Evolutionary conservation across 2,888 invertebrate genomes (phyloP).

Genomic region (Elmis aenea): DNA sequence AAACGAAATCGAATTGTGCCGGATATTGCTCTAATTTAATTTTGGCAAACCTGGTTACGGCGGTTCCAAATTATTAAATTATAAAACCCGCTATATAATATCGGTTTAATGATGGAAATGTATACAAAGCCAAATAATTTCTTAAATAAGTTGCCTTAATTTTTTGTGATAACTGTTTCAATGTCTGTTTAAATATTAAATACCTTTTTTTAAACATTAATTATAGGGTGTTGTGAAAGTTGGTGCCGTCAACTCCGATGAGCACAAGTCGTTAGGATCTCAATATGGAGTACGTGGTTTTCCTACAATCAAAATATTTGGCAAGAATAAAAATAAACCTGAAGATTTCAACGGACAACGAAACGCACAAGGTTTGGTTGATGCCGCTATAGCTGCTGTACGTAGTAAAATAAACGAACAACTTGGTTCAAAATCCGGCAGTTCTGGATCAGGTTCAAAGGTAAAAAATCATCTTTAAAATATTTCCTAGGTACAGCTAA

Average conservation of each 20-base stretch:
- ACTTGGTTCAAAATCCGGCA: slow-evolving; percentile 58
- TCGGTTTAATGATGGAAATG: too few relatives aligned
- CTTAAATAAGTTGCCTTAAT: too few relatives aligned
- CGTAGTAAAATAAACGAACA: slow-evolving; percentile 67
- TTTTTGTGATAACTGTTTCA: too few relatives aligned
- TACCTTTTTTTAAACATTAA: slow-evolving; percentile 14
- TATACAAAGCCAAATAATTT: too few relatives aligned
- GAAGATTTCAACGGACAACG: slow-evolving; percentile 80
- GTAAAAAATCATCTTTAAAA: slow-evolving; percentile 4
- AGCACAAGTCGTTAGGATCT: slow-evolving; percentile 73
- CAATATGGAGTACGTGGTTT: slow-evolving; percentile 85
- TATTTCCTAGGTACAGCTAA: slow-evolving; percentile 2
- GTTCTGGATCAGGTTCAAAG: slow-evolving; percentile 25
- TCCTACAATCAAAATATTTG: slow-evolving; percentile 95
- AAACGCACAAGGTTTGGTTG: slow-evolving; percentile 80
- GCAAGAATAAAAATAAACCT: slow-evolving; percentile 74
- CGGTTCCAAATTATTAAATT: too few relatives aligned
- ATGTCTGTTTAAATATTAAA: too few relatives aligned
- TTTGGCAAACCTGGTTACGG: too few relatives aligned
- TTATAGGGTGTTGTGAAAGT: slow-evolving; percentile 84
- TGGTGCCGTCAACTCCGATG: slow-evolving; percentile 90
- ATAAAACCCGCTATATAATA: too few relatives aligned
- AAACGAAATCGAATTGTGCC: too few relatives aligned
- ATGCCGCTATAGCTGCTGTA: slow-evolving; percentile 75
- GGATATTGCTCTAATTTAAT: too few relatives aligned